These are phyloP conservation scores for Centruroides vittatus DNA, from an alignment of 1,140 invertebrate species.

Conservation along the genomic window DNA sequence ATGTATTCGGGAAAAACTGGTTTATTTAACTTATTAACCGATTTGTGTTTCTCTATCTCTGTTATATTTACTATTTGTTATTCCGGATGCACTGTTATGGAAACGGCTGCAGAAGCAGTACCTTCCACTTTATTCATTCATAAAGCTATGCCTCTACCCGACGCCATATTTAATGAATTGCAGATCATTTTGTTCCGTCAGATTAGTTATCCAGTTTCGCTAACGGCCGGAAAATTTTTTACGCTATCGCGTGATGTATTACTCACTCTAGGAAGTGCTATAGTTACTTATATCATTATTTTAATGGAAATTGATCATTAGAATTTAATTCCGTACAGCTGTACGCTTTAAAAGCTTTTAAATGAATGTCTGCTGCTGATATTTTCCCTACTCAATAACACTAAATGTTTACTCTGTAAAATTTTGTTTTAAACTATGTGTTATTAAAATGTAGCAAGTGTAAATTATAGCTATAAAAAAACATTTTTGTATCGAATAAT, in stretches of 20 bases:
- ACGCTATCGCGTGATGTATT: slow-evolving; percentile 9
- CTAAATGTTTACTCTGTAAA: too few species aligned
- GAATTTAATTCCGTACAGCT: too few species aligned
- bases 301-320: slow-evolving; percentile 4
- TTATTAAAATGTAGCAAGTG: too few species aligned
- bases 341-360: too few species aligned
- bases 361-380: too few species aligned
- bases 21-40: not conserved
- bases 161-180: slow-evolving; percentile 12
- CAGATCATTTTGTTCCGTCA: slow-evolving; percentile 12
- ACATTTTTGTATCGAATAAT: too few species aligned
- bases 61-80: slow-evolving; percentile 11
- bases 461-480: too few species aligned
- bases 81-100: slow-evolving; percentile 9
- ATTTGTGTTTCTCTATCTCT: not conserved
- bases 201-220: slow-evolving; percentile 9
- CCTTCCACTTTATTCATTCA: not conserved
- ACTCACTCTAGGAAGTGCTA: slow-evolving; percentile 11
- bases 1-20: slow-evolving; percentile 8
- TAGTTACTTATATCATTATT: slow-evolving; percentile 13
- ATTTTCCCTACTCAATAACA: too few species aligned
- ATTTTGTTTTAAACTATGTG: too few species aligned
- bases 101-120: not conserved
- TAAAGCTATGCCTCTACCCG: not conserved
- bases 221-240: slow-evolving; percentile 13